Percentiles rank a stretch among this genome's conserved stretches.
These are phyloP conservation scores for Helicolenus hilgendorfi DNA, from an alignment of 2,797 vertebrate genomes.

Conservation along the genomic window DNA sequence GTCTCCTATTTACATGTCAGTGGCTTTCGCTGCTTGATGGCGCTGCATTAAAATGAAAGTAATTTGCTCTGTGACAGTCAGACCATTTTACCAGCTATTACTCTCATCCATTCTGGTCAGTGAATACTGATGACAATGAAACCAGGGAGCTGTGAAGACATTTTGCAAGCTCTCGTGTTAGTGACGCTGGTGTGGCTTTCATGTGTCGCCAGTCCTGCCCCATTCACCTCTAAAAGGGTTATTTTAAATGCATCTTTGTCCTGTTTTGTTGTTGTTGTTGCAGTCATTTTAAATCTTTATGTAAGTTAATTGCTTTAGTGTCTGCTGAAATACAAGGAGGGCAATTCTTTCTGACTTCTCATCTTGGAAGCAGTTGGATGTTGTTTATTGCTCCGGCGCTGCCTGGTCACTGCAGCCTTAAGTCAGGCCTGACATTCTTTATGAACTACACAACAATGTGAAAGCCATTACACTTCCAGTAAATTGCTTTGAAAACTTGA, in stretches of 20 bases:
- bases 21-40: conserved; percentile 77
- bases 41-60: conserved; percentile 78
- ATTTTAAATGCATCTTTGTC: conserved; percentile 10
- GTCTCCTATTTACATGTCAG: conserved; percentile 84
- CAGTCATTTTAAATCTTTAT: neutral
- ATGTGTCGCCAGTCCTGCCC: conserved; percentile 12
- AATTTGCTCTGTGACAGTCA: conserved; percentile 83
- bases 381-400: conserved; percentile 51
- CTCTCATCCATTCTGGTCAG: conserved; percentile 84
- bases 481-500: conserved; percentile 70
- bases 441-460: conserved; percentile 56
- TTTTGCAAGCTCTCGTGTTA: conserved; percentile 66
- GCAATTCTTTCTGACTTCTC: conserved; percentile 9
- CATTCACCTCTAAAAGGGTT: conserved; percentile 41
- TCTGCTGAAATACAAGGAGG: neutral
- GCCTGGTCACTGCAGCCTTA: conserved; percentile 38
- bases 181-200: conserved; percentile 59
- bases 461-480: conserved; percentile 60
- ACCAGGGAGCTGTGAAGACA: conserved; percentile 80
- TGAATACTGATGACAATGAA: conserved; percentile 83
- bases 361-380: neutral
- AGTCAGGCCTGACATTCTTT: conserved; percentile 57
- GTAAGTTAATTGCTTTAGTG: neutral
- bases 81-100: conserved; percentile 86
- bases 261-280: neutral